Percentiles rank a stretch among this genome's conserved stretches.
phyloP scores from a whole-genome alignment of 2,113 vertebrate genomes.

The Pangasianodon hypophthalmus region DNA sequence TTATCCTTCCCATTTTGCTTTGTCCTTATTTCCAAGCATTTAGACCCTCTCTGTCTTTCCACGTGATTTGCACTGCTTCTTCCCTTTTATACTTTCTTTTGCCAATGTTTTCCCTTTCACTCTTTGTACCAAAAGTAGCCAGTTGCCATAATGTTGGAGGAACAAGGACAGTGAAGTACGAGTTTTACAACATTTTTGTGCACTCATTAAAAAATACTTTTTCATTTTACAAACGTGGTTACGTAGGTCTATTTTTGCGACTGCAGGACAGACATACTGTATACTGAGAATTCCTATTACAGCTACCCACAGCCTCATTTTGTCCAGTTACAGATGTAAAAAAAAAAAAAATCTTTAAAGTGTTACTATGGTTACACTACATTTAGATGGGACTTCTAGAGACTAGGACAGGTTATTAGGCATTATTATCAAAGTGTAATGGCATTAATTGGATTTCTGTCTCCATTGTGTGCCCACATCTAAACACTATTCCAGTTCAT shows the following conservation, averaged over 20 bases:
- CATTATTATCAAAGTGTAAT: neutral
- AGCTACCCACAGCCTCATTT: neutral
- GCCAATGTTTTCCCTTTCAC: neutral
- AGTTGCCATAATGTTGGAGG: constrained; percentile 7
- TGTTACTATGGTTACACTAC: neutral
- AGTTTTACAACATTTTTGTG: constrained; percentile 14
- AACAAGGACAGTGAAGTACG: constrained; percentile 6
- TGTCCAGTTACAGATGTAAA: neutral
- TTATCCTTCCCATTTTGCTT: neutral
- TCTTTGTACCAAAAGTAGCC: constrained; percentile 8
- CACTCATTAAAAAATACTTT: neutral
- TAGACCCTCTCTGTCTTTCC: neutral
- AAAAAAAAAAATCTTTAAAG: neutral
- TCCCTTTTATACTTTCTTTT: constrained; percentile 18
- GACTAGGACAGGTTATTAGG: neutral
- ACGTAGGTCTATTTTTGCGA: neutral
- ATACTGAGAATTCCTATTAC: neutral
- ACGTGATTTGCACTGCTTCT: neutral
- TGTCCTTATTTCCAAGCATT: neutral
- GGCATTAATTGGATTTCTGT: neutral
- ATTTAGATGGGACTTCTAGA: neutral
- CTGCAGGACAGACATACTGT: neutral
- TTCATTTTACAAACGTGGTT: neutral
- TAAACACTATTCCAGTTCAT: neutral
- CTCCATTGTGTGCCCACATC: neutral